Evolutionary conservation across 1,140 invertebrate species (phyloP).

Genomic region (Aphis craccivora): DNA sequence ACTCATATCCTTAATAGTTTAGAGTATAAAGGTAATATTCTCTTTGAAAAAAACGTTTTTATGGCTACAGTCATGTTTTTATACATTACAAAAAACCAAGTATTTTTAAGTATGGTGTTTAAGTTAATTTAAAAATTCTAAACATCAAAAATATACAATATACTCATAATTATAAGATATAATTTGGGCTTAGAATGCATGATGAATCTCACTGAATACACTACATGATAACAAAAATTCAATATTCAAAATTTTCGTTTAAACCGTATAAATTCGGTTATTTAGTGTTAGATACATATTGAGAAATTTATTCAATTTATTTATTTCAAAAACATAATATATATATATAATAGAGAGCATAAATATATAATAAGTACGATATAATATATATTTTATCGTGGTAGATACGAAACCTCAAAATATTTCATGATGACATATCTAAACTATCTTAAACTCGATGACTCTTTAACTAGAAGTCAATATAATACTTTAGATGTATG

Average conservation of each 20-base stretch:
- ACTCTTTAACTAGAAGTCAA: neutral
- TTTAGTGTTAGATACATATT: too few relatives aligned
- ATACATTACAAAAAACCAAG: too few relatives aligned
- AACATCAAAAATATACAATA: neutral
- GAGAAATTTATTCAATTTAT: neutral
- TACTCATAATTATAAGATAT: neutral
- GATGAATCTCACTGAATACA: neutral
- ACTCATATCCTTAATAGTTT: neutral
- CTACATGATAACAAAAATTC: neutral
- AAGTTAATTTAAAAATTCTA: neutral
- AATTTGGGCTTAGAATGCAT: neutral
- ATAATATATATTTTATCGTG: neutral
- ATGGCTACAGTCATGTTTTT: too few relatives aligned
- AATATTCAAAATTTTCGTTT: neutral
- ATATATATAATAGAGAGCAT: too few relatives aligned
- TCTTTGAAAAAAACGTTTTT: too few relatives aligned
- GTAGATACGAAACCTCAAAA: neutral
- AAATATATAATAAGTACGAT: neutral
- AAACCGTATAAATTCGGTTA: neutral
- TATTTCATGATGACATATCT: neutral
- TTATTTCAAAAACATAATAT: neutral
- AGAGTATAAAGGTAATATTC: neutral
- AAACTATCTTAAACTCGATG: neutral
- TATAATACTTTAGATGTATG: neutral
- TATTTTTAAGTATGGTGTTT: neutral